A percentile compares a stretch with the other conserved stretches of the same genome.
Conservation (phyloP, 2,888 invertebrate genomes). For the Drosophila acutilabella region DNA sequence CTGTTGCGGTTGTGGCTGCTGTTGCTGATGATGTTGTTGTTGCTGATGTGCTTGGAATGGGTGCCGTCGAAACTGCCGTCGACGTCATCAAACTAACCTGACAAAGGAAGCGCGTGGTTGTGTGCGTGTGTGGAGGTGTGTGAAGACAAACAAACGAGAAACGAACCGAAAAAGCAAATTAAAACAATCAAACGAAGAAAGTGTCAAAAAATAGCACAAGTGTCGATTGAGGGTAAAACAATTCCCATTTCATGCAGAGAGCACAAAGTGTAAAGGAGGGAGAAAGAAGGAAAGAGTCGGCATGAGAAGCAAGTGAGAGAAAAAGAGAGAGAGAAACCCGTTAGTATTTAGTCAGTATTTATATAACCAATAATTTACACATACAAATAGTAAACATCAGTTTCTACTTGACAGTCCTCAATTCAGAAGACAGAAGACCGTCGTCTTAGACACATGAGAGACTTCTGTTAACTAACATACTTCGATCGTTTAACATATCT, state of each 20-base stretch:
- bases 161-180: slow-evolving; percentile 64
- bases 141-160: slow-evolving; percentile 50
- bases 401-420: not conserved
- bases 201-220: slow-evolving; percentile 29
- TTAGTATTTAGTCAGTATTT: slow-evolving; percentile 51
- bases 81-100: slow-evolving; percentile 85
- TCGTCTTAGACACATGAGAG: too few species aligned
- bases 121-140: slow-evolving; percentile 34
- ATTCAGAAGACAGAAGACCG: not conserved
- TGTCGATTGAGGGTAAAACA: slow-evolving; percentile 32
- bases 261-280: slow-evolving; percentile 2
- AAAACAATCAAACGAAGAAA: slow-evolving; percentile 67
- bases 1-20: slow-evolving; percentile 25
- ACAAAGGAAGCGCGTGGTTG: slow-evolving; percentile 82
- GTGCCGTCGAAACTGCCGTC: slow-evolving; percentile 75
- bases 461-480: slow-evolving; percentile 1
- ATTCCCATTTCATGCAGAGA: slow-evolving; percentile 33
- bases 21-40: slow-evolving; percentile 40
- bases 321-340: slow-evolving; percentile 46
- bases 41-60: slow-evolving; percentile 53
- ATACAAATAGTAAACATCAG: not conserved
- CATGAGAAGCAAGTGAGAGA: slow-evolving; percentile 9
- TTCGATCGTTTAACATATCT: not conserved
- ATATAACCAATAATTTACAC: not conserved
- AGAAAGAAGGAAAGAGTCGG: slow-evolving; percentile 20